phyloP scores from a whole-genome alignment of 2,797 vertebrate genomes.

The Microctenopoma lineatum region DNA sequence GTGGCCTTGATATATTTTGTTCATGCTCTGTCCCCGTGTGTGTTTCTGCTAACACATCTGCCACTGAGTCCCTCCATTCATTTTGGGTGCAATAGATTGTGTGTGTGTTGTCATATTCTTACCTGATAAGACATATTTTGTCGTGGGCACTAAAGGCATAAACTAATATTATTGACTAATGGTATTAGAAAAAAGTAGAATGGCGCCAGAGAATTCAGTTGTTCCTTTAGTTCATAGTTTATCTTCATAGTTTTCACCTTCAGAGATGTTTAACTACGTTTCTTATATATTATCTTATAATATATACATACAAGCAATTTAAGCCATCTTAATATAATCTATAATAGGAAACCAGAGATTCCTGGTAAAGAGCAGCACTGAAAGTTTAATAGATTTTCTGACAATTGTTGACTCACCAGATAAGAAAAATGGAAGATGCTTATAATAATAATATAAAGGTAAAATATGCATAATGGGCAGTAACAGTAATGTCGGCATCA shows the following conservation, averaged over 20 bases:
- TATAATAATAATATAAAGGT: too few relatives aligned
- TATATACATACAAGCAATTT: too few relatives aligned
- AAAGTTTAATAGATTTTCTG: too few relatives aligned
- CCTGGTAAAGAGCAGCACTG: too few relatives aligned
- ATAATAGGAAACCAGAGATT: too few relatives aligned
- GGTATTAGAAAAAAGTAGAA: background rate
- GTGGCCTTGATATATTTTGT: conserved; percentile 61
- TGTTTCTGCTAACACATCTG: conserved; percentile 38
- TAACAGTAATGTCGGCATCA: background rate
- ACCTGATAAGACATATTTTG: background rate
- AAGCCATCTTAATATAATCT: too few relatives aligned
- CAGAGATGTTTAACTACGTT: background rate
- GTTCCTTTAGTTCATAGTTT: background rate
- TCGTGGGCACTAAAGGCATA: background rate
- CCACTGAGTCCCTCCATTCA: conserved; percentile 34
- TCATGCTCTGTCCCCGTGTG: conserved; percentile 68
- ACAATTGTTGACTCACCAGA: too few relatives aligned
- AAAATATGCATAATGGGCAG: too few relatives aligned
- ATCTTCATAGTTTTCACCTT: background rate
- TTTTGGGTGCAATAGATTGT: conserved; percentile 44
- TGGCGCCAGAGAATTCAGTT: background rate
- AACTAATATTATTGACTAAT: background rate
- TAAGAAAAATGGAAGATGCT: too few relatives aligned
- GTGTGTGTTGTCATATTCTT: conserved; percentile 48
- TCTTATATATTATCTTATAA: background rate